Base-by-base conservation (phyloP, 53 echinoderm and acorn worm species). In the Holothuria leucospilota region DNA sequence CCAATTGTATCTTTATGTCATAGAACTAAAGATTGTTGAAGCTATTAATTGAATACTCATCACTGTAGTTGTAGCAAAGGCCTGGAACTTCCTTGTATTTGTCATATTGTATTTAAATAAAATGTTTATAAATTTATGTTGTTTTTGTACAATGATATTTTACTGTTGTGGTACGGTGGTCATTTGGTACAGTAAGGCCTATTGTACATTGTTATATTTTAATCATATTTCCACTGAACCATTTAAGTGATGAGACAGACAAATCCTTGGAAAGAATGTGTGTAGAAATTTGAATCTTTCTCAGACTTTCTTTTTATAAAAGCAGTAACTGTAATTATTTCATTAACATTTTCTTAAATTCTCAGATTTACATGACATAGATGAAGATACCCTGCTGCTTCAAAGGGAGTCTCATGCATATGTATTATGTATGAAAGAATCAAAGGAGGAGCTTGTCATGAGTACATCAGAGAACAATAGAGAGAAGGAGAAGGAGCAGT, bases 391-490 rank as follows among this genome's bases (percentile, higher is more conserved):
- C 60, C 65, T 99, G 38, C 93, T 95, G 12, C 77, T 95, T 34
- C 99, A 99, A 81, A 82, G 85, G 20, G 95, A 99, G 46, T 99
- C 99, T 20, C 93, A 99, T 87, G 93, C 93, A 63, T 99, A 93
- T 65, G 95, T 99, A 27, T 78, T 99, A 13, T 99, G 99, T 85
- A 92, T 85, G 51, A 83, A 83, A 13, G 68, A 66, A 66, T 64
- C 84, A 2, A 67, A 65, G 65, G 84, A 15, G 29, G 80, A 80
- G 21, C 80, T 80, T 38, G 59, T 61, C 38, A 21, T 38, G 20
- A 80, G 21, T 38, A 59, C 59, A 29, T 25, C 56, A 16, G 78
- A 52, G 59, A 86, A 88, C 39, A 90, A 85, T 26, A 61, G 71
- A 65, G 87, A 85, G 29, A 91, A 90, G 13, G 88, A 90, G 13